Evolutionary conservation across 2,797 vertebrate genomes (phyloP).

Genomic region (Peromyscus melanophrys): DNA sequence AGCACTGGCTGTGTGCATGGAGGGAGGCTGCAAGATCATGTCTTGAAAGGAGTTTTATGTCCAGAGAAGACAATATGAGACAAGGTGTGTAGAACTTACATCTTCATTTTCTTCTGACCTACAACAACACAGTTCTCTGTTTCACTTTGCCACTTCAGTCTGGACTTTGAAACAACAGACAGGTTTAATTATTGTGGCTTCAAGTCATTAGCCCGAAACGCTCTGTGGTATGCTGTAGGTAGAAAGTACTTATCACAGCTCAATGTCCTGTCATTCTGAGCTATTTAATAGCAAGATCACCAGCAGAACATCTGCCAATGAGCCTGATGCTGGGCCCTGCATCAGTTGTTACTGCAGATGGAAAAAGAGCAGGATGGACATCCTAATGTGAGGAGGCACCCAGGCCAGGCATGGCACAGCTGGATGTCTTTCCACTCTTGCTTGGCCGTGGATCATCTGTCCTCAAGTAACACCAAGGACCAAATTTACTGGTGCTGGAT

Average conservation of each 20-base stretch:
- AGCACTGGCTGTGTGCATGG: not conserved
- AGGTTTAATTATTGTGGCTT: conserved; percentile 28
- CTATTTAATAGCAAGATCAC: conserved; percentile 55
- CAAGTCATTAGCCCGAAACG: conserved; percentile 44
- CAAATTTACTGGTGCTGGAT: not conserved
- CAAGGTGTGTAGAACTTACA: not conserved
- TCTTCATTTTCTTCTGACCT: conserved; percentile 34
- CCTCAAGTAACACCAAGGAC: conserved; percentile 6
- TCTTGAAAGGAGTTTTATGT: not conserved
- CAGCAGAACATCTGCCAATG: conserved; percentile 65
- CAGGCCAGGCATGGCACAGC: not conserved
- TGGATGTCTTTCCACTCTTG: not conserved
- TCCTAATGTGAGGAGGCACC: not conserved
- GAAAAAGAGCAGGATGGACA: not conserved
- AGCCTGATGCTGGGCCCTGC: not conserved
- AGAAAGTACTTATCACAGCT: conserved; percentile 49
- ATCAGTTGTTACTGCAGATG: conserved; percentile 41
- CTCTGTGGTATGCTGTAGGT: not conserved
- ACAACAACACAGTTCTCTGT: conserved; percentile 2
- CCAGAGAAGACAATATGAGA: not conserved
- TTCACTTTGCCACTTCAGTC: conserved; percentile 29
- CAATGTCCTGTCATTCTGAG: conserved; percentile 40
- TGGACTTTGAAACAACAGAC: conserved; percentile 53
- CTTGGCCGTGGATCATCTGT: conserved; percentile 35
- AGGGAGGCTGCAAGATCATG: not conserved